phyloP scores from a whole-genome alignment of 2,113 vertebrate genomes.

The Odocoileus hemionus region DNA sequence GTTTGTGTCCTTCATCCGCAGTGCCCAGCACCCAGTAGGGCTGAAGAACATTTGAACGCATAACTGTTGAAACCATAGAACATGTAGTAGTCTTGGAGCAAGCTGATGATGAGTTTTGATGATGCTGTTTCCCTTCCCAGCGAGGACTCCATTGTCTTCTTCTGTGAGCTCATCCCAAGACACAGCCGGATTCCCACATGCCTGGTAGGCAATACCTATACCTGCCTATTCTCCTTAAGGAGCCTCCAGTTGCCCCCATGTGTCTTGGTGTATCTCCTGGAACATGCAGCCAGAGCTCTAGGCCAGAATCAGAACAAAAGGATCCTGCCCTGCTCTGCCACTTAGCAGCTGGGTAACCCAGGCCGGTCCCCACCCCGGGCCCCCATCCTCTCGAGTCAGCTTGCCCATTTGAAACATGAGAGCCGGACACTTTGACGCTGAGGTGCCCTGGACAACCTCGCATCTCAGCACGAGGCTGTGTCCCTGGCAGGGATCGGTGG shows the following conservation, averaged over 20 bases:
- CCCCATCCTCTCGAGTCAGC: neutral
- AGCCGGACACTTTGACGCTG: neutral
- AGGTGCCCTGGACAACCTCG: neutral
- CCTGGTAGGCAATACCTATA: neutral
- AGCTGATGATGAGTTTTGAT: fast-evolving
- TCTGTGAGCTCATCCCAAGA: neutral
- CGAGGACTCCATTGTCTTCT: neutral
- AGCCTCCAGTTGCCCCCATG: neutral
- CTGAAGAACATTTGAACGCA: neutral
- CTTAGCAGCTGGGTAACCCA: neutral
- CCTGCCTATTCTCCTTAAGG: neutral
- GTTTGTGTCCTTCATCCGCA: neutral
- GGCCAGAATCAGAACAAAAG: fast-evolving
- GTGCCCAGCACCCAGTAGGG: neutral
- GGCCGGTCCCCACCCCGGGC: neutral
- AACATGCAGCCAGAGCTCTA: neutral
- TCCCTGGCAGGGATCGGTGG: fast-evolving
- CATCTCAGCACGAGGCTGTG: neutral
- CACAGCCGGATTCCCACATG: fast-evolving
- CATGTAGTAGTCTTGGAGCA: fast-evolving
- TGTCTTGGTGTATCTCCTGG: neutral
- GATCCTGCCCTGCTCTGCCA: neutral
- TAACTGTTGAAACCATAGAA: fast-evolving
- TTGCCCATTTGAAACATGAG: neutral
- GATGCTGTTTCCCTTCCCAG: neutral